Conservation (phyloP, 23 tunicate species). For the Trididemnum miniatum region DNA sequence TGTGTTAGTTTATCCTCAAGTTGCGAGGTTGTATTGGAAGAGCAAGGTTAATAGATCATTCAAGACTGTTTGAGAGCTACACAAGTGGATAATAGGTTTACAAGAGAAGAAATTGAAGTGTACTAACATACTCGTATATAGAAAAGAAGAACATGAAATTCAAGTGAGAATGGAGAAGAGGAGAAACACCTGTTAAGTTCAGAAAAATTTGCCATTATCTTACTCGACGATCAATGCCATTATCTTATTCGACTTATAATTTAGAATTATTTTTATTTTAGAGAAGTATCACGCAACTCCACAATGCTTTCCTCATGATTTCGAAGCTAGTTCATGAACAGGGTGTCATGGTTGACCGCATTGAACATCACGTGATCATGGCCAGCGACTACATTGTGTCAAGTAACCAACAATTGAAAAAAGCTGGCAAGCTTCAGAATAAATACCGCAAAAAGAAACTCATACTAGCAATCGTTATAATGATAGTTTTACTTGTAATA, state of each 20-base stretch:
- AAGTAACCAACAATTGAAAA: conserved; percentile 63
- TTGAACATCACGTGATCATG: conserved; percentile 61
- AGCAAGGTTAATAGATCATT: too few relatives aligned
- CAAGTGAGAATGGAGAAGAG: too few relatives aligned
- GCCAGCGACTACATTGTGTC: conserved; percentile 72
- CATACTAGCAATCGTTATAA: conserved; percentile 39
- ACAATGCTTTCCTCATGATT: conserved; percentile 62
- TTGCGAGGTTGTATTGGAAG: too few relatives aligned
- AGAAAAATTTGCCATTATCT: neutral
- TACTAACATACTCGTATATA: too few relatives aligned
- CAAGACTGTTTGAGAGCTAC: too few relatives aligned
- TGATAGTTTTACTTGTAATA: conserved; percentile 34
- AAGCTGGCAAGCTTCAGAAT: conserved; percentile 65
- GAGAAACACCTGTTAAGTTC: neutral
- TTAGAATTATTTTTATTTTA: conserved; percentile 1
- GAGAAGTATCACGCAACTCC: conserved; percentile 66
- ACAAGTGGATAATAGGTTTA: too few relatives aligned
- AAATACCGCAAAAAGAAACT: conserved; percentile 84
- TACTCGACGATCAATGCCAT: too few relatives aligned
- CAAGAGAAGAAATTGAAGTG: too few relatives aligned
- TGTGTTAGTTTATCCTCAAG: too few relatives aligned
- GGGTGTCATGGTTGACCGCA: conserved; percentile 73
- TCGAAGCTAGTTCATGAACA: conserved; percentile 79
- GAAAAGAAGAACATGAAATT: too few relatives aligned
- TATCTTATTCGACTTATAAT: too few relatives aligned